Percentiles rank a stretch among this genome's conserved stretches.
Evolutionary conservation across 1,140 invertebrate species (phyloP).

Genomic region (Eueides isabella): DNA sequence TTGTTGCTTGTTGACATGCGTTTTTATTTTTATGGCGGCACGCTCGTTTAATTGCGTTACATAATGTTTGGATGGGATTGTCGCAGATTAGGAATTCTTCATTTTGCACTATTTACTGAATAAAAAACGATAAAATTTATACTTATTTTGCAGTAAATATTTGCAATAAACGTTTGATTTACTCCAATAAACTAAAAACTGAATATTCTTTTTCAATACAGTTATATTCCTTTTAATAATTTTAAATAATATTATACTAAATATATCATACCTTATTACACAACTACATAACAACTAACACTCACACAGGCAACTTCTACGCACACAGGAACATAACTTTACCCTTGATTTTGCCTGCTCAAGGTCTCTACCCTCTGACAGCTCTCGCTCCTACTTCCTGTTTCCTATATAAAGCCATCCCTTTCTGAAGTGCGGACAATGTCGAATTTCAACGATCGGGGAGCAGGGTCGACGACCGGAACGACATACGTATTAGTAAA

Average conservation of each 20-base stretch:
- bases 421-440: slow-evolving; percentile 68
- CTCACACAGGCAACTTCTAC: slow-evolving; percentile 50
- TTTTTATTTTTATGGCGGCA: slow-evolving; percentile 77
- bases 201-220: background rate
- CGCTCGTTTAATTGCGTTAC: slow-evolving; percentile 63
- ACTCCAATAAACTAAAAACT: background rate
- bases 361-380: slow-evolving; percentile 78
- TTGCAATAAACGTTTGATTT: background rate
- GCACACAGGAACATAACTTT: slow-evolving; percentile 65
- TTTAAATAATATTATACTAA: background rate
- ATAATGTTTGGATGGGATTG: slow-evolving; percentile 42
- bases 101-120: slow-evolving; percentile 10
- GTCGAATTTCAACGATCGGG: slow-evolving; percentile 73
- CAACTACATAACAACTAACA: slow-evolving; percentile 36
- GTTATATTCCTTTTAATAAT: background rate
- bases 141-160: background rate
- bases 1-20: slow-evolving; percentile 77
- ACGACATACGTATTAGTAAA: slow-evolving; percentile 78
- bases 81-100: slow-evolving; percentile 16
- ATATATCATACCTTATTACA: slow-evolving; percentile 19
- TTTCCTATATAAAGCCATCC: slow-evolving; percentile 63
- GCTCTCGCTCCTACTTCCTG: slow-evolving; percentile 56
- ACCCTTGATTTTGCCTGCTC: slow-evolving; percentile 81
- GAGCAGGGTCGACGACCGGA: slow-evolving; percentile 67
- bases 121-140: background rate